Base-by-base conservation (phyloP, 2,797 vertebrate species). In the Hoplostethus atlanticus region DNA sequence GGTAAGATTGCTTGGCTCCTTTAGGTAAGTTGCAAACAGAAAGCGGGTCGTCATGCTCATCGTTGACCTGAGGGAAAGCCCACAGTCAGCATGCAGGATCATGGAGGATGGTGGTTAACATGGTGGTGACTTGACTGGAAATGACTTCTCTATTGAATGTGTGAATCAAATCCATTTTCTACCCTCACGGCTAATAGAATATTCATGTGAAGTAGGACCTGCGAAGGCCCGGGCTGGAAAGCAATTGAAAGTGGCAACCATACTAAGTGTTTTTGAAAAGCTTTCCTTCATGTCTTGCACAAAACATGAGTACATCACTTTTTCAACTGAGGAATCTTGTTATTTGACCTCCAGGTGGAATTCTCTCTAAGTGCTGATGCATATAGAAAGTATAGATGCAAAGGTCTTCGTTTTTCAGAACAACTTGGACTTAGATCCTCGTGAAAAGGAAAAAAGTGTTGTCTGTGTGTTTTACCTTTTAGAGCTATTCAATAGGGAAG, bases 151-250 rank as follows among this genome's bases (percentile, higher is more conserved):
- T 78, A 84, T 87, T 90, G 69, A 90, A 88, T 76, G 75, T 68
- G 71, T 80, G 57, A 71, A 85, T 87, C 72, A 16, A 86, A 90
- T 91, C 84, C 83, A 87, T 90, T 84, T 80, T 76, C 80, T 79
- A 69, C 84, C 84, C 89, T 89, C 71, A 83, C 77, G 85, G 80
- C 80, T 89, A 72, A 91, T 91, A 73, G 84, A 91, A 90, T 91
- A 92, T 91, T 91, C 84, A 93, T 90, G 87, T 85, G 68, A 85
- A 85, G 87, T 85, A 80, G 74, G 73, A 84, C 77, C 86, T 80
- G 59, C 69, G 17, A 53, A 28, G 25, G 42, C 42, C 42, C 28
- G 25, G 17, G 17, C 48, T 21, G 17, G 75, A 78, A 84, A 79
- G 79, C 81, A 83, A 78, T 68, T 87, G 73, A 84, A 75, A 65